Conservation (phyloP, 2,797 vertebrate genomes). For the Sphaeramia orbicularis region DNA sequence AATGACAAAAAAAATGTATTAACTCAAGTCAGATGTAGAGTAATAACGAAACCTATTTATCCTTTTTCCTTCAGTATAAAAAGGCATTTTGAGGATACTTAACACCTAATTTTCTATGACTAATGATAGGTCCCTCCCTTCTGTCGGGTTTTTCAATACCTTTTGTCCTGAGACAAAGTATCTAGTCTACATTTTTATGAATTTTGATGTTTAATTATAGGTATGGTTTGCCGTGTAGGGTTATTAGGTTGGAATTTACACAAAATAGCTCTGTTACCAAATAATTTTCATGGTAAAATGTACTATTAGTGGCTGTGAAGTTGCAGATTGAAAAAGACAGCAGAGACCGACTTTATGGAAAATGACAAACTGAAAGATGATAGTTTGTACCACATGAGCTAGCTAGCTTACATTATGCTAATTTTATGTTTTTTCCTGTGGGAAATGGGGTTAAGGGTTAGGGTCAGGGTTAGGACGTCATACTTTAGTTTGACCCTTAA, state of each 20-base stretch:
- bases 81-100: conserved; percentile 16
- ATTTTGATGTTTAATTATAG: background rate
- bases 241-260: background rate
- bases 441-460: too few relatives aligned
- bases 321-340: background rate
- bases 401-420: conserved; percentile 7
- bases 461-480: too few relatives aligned
- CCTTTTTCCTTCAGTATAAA: background rate
- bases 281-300: background rate
- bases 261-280: background rate
- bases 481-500: conserved; percentile 1
- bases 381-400: conserved; percentile 3
- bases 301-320: background rate
- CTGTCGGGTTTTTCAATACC: background rate
- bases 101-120: conserved; percentile 45
- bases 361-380: background rate
- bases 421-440: background rate
- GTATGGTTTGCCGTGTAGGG: background rate
- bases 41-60: conserved; percentile 12
- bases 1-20: conserved; percentile 16
- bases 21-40: conserved; percentile 30
- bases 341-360: background rate
- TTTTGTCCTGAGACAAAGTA: background rate
- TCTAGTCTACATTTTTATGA: background rate
- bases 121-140: background rate